Conservation (phyloP, 2,888 invertebrate species). For the Acleris holmiana region DNA sequence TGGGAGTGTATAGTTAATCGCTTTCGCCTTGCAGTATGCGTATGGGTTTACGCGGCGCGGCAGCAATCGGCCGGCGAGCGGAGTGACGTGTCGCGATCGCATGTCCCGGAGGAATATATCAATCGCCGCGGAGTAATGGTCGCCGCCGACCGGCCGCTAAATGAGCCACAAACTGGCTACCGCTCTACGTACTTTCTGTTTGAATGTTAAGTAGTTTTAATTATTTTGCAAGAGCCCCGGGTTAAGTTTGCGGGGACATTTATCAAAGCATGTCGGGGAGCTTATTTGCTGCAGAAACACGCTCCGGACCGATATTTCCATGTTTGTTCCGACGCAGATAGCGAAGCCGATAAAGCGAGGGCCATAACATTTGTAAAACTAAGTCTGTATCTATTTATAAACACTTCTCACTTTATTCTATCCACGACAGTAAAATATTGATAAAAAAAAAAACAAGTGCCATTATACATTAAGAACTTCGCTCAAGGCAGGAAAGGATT, state of each 20-base stretch:
- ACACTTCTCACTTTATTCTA: background rate
- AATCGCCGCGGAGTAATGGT: slow-evolving; percentile 44
- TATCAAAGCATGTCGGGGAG: slow-evolving; percentile 60
- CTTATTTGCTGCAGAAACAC: slow-evolving; percentile 56
- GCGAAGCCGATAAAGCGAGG: slow-evolving; percentile 49
- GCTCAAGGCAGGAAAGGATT: no score
- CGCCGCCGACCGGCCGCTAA: slow-evolving; percentile 41
- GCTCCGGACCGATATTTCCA: slow-evolving; percentile 57
- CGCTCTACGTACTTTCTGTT: slow-evolving; percentile 67
- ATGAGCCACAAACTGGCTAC: slow-evolving; percentile 69
- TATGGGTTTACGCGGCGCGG: slow-evolving; percentile 30
- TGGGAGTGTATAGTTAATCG: slow-evolving; percentile 12
- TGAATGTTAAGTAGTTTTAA: slow-evolving; percentile 83
- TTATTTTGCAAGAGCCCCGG: slow-evolving; percentile 76
- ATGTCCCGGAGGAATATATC: slow-evolving; percentile 75
- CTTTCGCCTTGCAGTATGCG: slow-evolving; percentile 13
- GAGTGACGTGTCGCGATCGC: slow-evolving; percentile 81
- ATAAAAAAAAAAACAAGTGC: background rate
- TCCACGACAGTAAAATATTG: background rate
- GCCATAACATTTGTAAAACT: slow-evolving; percentile 50
- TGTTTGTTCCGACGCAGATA: slow-evolving; percentile 46
- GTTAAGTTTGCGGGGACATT: slow-evolving; percentile 64
- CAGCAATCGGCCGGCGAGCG: slow-evolving; percentile 45
- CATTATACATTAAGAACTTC: background rate
- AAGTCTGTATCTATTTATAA: slow-evolving; percentile 41